Conservation (phyloP, 2,888 invertebrate species). For the Tricholauxania praeusta region DNA sequence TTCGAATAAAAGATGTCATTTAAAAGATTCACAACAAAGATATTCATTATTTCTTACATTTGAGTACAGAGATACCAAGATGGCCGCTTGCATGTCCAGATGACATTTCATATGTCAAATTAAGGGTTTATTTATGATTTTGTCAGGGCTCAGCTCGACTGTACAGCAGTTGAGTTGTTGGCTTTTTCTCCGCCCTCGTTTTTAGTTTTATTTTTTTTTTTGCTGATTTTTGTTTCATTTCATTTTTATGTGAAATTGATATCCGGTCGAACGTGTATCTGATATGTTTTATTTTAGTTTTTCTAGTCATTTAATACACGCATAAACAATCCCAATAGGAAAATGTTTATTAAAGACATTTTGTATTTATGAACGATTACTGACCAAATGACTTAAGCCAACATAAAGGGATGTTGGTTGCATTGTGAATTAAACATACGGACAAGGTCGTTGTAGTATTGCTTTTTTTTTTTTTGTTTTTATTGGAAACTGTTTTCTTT, state of each 20-base stretch:
- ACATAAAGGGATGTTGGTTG: no score
- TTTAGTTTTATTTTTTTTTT: neutral
- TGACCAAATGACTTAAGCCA: no score
- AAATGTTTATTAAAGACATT: no score
- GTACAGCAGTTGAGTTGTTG: conserved; percentile 2
- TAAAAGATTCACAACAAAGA: no score
- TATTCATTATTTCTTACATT: neutral
- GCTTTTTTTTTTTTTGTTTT: no score
- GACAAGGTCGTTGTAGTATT: no score
- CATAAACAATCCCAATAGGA: no score
- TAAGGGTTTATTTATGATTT: conserved; percentile 53
- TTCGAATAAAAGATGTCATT: no score
- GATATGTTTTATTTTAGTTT: neutral
- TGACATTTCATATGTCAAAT: conserved; percentile 62
- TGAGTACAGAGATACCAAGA: conserved; percentile 50
- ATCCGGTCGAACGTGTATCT: conserved; percentile 53
- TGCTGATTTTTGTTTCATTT: conserved; percentile 33
- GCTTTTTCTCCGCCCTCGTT: conserved; percentile 24
- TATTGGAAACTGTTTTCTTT: no score
- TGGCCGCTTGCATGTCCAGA: conserved; percentile 60
- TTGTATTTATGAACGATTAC: no score
- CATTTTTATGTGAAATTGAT: conserved; percentile 65
- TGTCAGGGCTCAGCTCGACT: conserved; percentile 7
- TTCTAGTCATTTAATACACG: neutral
- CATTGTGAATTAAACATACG: no score